Evolutionary conservation across 2,113 vertebrate genomes (phyloP).

Genomic region (Ceyx melanurus): DNA sequence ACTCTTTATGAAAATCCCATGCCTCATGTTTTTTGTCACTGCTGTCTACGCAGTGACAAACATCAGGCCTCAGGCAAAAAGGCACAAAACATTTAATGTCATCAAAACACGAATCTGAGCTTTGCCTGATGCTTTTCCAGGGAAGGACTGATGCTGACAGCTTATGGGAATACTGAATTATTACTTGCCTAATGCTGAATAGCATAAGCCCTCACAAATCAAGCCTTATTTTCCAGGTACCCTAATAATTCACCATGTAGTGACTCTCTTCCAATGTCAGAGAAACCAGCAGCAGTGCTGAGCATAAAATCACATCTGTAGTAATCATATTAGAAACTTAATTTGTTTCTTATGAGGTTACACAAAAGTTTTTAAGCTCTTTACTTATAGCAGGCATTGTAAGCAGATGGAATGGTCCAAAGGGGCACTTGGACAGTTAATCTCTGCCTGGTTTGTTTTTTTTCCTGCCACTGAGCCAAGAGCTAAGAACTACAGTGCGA

Average conservation of each 20-base stretch:
- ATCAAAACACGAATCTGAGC: slow-evolving; percentile 18
- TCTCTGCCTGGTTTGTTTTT: not conserved
- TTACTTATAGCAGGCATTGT: not conserved
- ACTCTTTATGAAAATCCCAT: slow-evolving; percentile 18
- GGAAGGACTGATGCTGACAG: not conserved
- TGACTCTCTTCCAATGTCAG: not conserved
- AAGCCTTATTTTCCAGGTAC: slow-evolving; percentile 7
- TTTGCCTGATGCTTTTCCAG: not conserved
- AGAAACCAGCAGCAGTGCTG: not conserved
- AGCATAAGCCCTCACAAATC: slow-evolving; percentile 29
- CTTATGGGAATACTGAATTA: not conserved
- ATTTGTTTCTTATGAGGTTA: not conserved
- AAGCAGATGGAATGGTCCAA: not conserved
- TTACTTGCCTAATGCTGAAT: not conserved
- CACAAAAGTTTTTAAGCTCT: not conserved
- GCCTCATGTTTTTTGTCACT: not conserved
- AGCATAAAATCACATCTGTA: not conserved
- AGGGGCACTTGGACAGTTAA: not conserved
- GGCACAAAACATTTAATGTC: not conserved
- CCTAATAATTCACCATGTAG: not conserved
- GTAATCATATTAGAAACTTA: not conserved
- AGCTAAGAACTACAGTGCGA: not conserved
- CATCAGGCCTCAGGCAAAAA: not conserved
- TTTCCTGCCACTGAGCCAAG: not conserved
- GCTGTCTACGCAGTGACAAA: slow-evolving; percentile 12